Evolutionary conservation across 2,888 invertebrate species (phyloP), one percentile per base, ranked within the genome.

Genomic region (Agriotes lineatus): DNA sequence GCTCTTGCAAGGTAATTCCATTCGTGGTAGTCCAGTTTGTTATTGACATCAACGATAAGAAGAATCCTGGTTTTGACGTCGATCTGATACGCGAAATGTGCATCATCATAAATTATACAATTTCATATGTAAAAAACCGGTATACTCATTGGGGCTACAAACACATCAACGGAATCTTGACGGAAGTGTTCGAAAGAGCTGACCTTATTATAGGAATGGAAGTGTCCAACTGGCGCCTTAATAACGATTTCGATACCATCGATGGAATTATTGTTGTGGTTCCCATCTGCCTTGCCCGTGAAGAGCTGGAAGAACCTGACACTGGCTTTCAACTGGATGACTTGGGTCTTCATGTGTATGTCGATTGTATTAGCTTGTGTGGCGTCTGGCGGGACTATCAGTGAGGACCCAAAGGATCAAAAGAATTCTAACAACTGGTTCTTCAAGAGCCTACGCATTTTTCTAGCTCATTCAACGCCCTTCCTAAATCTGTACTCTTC

Each of bases 131-230:
- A 2, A 5, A 52, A 0, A 62, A 73, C 16, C 25, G 62, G 10
- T 62, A 67, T 25, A 35, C 3, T 6, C 1, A 35, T 18, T 56
- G 56, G 56, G 56, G 56, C 6, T 3, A 30, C 6, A 81, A 85
- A 67, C 77, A 82, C 12, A 45, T 6, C 5, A 71, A 80, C 25
- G 86, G 86, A 0, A 76, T 79, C 5, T 90, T 88, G 87, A 83
- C 83, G 12, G 87, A 87, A 1, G 37, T 56, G 56, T 37, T 80
- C 0, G 82, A 81, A 64, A 79, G 69, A 37, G 74, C 87, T 2
- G 86, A 89, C 67, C 79, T 90, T 3, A 82, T 89, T 10, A 75
- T 89, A 16, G 90, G 90, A 2, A 89, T 88, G 3, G 86, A 87
- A 69, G 88, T 85, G 79, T 87, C 89, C 4, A 89, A 90, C 75